Evolutionary conservation across 2,888 invertebrate genomes (phyloP), one percentile per base, ranked within the genome.

Genomic region (Limenitis camilla): DNA sequence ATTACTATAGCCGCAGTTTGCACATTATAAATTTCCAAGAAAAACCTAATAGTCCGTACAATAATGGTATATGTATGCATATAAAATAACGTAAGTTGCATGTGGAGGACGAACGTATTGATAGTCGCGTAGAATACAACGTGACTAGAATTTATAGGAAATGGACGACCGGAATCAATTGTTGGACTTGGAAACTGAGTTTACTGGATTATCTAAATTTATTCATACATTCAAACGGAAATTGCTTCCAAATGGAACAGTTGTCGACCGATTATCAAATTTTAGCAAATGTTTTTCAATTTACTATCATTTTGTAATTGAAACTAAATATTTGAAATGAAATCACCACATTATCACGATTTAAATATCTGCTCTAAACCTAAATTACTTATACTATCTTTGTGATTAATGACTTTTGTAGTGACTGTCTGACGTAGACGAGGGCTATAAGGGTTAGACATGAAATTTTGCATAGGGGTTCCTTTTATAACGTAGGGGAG

Each of bases 111-210:
- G 40, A 38, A 50, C 32, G 30, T 19, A 48, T 41, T 19, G 19
- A 43, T 32, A 49, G 43, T 43, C 42, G 42, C 42, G 29, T 35
- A 46, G 32, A 30, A 19, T 27, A 56, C 49, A 69, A 74, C 71
- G 71, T 76, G 78, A 74, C 69, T 68, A 61, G 66, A 74, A 75
- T 80, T 67, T 61, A 75, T 67, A 69, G 74, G 74, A 72, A 72
- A 74, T 68, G 55, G 59, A 61, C 64, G 44, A 53, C 60, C 52
- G 58, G 50, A 57, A 59, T 52, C 41, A 50, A 50, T 52, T 57
- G 49, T 45, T 28, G 38, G 41, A 35, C 35, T 38, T 42, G 27
- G 49, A 44, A 54, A 50, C 29, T 29, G 35, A n/a, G n/a, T 41
- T 36, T 36, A 50, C 32, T 46, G 28, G 36, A 47, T 55, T 42